phyloP scores from a whole-genome alignment of 2,888 invertebrate genomes.

The Drosophila colorata region DNA sequence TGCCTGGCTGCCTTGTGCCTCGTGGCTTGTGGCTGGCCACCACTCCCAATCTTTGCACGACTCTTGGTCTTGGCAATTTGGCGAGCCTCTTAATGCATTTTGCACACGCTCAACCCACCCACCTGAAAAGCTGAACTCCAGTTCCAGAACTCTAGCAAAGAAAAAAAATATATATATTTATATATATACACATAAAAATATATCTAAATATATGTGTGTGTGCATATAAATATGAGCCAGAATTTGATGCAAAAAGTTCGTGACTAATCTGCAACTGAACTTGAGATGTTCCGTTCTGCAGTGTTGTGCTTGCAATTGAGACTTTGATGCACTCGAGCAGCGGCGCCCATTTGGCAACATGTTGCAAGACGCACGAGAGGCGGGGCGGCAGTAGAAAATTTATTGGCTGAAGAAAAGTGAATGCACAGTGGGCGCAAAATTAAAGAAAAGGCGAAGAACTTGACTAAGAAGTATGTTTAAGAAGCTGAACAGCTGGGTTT shows the following conservation, averaged over 20 bases:
- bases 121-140: conserved; percentile 36
- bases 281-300: conserved; percentile 58
- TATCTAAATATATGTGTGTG: no score
- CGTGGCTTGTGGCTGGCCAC: conserved; percentile 48
- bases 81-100: conserved; percentile 69
- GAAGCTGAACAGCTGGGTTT: no score
- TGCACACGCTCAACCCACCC: conserved; percentile 67
- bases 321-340: conserved; percentile 50
- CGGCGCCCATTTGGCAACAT: conserved; percentile 39
- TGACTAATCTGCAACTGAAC: conserved; percentile 74
- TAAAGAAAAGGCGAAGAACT: not conserved
- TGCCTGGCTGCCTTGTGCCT: conserved; percentile 16
- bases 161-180: not conserved
- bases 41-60: conserved; percentile 81
- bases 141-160: conserved; percentile 34
- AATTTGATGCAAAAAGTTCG: conserved; percentile 76
- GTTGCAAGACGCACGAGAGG: conserved; percentile 4
- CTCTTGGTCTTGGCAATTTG: conserved; percentile 71
- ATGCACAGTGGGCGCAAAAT: conserved; percentile 43
- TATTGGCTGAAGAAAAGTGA: conserved; percentile 54
- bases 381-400: conserved; percentile 16
- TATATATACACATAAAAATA: not conserved
- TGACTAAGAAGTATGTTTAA: not conserved
- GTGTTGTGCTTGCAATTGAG: conserved; percentile 62
- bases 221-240: conserved; percentile 51